A percentile compares a stretch with the other conserved stretches of the same genome.
These are phyloP conservation scores for Discoglossus pictus DNA, from an alignment of 2,797 vertebrate genomes.

Conservation along the genomic window DNA sequence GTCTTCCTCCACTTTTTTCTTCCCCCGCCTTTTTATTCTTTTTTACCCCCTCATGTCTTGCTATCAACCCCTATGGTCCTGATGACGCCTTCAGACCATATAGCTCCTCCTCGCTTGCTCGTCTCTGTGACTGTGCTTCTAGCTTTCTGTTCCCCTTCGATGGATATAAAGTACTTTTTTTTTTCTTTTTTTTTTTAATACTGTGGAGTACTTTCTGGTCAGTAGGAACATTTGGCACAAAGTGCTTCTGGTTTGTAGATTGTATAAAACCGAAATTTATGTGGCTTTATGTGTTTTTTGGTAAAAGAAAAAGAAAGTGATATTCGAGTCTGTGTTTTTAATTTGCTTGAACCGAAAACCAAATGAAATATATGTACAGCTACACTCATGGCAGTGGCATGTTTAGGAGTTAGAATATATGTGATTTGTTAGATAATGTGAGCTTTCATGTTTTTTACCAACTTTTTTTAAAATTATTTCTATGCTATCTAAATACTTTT, in stretches of 20 bases:
- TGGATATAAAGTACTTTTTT: conserved; percentile 68
- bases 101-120: conserved; percentile 74
- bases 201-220: conserved; percentile 79
- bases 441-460: too few relatives aligned
- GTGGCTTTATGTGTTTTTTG: conserved; percentile 77
- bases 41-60: conserved; percentile 63
- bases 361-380: too few relatives aligned
- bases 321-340: conserved; percentile 45
- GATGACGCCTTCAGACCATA: conserved; percentile 60
- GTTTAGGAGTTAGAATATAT: too few relatives aligned
- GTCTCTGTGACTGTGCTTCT: conserved; percentile 75
- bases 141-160: conserved; percentile 68
- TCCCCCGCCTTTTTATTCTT: conserved; percentile 60
- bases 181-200: conserved; percentile 58
- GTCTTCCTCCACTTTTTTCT: conserved; percentile 46
- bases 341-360: background rate
- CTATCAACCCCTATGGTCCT: background rate
- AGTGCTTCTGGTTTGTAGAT: conserved; percentile 89
- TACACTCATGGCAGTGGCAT: too few relatives aligned
- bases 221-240: conserved; percentile 84
- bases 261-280: conserved; percentile 82
- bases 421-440: too few relatives aligned
- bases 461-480: too few relatives aligned
- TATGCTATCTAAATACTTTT: too few relatives aligned
- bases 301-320: conserved; percentile 75